Base-by-base conservation (phyloP, 64 coral and sea anemone genomes). In the Montipora cactus region DNA sequence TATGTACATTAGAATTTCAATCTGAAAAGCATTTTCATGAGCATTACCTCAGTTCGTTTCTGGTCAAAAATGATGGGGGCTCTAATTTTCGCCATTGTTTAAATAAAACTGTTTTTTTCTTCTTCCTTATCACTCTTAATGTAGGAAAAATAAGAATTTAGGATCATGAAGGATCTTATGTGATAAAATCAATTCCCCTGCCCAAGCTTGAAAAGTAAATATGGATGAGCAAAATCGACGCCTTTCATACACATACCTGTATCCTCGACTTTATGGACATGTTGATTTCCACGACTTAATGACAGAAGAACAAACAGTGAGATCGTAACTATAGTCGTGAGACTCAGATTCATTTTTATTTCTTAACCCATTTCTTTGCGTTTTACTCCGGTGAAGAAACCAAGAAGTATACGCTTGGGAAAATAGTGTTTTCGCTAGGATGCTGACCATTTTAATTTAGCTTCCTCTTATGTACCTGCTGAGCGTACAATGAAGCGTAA, bases 351-450 rank as follows among this genome's bases (percentile, higher is more conserved):
- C 82, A 86, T 86, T 7, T 51, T 86, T 8, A 37, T 71, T 49
- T 48, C 71, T 86, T 59, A 86, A 58, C 53, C 68, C 68, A 71
- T 59, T 37, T 81, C 53, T 81, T 62, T 7, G 1, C 21, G 68
- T 71, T 71, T n/a, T 71, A 71, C 18, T 21, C 68, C 19, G 8
- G 21, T 5, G 20, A 23, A 18, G 20, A 71, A 7, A 21, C 2
- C 4, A 71, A 5, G 3, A 7, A 71, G 20, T 21, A 71, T 23
- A 71, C 68, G 19, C 68, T 71, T 71, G 19, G 21, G 19, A 71
- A 16, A 71, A 23, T 5, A 71, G 20, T 23, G 5, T 20, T 71
- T 23, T 20, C 14, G 68, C 21, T 71, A 71, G 4, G 68, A 15
- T 71, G 68, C 4, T 21, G 68, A 71, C 1, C 37, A 37, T 71